A percentile compares a stretch with the other conserved stretches of the same genome.
These are phyloP conservation scores for Saiga tatarica DNA, from an alignment of 2,113 vertebrate genomes.

Conservation along the genomic window DNA sequence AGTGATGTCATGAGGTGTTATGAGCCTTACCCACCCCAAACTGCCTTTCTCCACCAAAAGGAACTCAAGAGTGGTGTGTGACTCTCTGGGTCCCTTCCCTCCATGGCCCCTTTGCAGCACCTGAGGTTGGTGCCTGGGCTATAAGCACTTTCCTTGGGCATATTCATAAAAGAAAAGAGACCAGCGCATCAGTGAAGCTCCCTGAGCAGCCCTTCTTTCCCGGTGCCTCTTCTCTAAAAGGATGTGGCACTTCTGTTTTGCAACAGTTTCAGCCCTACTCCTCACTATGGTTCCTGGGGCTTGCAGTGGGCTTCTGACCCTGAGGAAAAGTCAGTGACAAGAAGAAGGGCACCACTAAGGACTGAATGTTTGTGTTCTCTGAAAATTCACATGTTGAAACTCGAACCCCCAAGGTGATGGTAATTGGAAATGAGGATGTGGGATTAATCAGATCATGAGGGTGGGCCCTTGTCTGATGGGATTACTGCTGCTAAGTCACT, in stretches of 20 bases:
- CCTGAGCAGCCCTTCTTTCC: neutral
- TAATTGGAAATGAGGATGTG: neutral
- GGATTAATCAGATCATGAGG: neutral
- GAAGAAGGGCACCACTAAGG: neutral
- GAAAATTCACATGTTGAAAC: neutral
- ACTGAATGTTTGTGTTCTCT: neutral
- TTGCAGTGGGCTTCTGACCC: neutral
- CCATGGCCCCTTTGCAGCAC: neutral
- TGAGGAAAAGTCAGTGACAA: neutral
- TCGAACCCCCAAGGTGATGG: neutral
- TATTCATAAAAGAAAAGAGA: neutral
- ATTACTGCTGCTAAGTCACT: neutral
- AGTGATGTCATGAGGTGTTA: neutral
- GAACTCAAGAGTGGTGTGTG: neutral
- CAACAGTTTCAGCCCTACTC: neutral
- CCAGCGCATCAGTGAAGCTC: neutral
- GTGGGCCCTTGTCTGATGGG: neutral
- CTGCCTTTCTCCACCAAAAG: neutral
- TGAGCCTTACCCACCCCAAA: neutral
- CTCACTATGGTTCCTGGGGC: neutral
- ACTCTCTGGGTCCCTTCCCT: neutral
- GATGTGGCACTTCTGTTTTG: neutral
- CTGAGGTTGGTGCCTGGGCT: neutral
- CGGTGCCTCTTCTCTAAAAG: neutral
- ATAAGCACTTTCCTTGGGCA: neutral